A percentile compares a stretch with the other conserved stretches of the same genome.
Evolutionary conservation across 1,140 invertebrate species (phyloP).

Genomic region (Glossosoma conforme): DNA sequence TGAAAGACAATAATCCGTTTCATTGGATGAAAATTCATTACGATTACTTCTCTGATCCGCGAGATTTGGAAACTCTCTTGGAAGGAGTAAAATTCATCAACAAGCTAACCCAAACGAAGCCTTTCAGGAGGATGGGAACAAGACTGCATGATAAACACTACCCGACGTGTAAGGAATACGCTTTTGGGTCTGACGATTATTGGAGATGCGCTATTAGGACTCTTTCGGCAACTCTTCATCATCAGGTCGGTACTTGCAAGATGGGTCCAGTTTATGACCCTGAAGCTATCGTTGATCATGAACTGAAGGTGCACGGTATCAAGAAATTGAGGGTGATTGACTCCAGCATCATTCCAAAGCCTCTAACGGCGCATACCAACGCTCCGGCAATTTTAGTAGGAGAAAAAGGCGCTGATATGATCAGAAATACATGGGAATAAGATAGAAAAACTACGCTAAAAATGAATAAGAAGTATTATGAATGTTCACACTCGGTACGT

Average conservation of each 20-base stretch:
- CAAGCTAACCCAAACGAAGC: slow-evolving; percentile 31
- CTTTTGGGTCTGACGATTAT: slow-evolving; percentile 47
- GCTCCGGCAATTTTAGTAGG: slow-evolving; percentile 49
- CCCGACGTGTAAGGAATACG: slow-evolving; percentile 44
- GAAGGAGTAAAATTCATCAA: slow-evolving; percentile 36
- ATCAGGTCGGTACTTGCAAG: slow-evolving; percentile 55
- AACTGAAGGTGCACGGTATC: slow-evolving; percentile 47
- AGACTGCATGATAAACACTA: slow-evolving; percentile 39
- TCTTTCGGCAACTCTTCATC: slow-evolving; percentile 45
- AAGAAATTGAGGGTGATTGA: slow-evolving; percentile 41
- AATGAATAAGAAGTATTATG: no score
- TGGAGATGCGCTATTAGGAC: slow-evolving; percentile 45
- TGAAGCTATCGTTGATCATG: slow-evolving; percentile 53
- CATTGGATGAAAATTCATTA: slow-evolving; percentile 60
- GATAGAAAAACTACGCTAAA: neutral
- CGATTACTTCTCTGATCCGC: slow-evolving; percentile 26
- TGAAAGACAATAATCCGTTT: slow-evolving; percentile 66
- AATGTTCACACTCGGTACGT: no score
- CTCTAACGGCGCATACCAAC: slow-evolving; percentile 38
- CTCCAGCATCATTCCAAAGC: slow-evolving; percentile 40
- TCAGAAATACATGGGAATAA: slow-evolving; percentile 39
- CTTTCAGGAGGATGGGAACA: slow-evolving; percentile 37
- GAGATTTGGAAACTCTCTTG: slow-evolving; percentile 40
- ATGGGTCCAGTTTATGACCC: slow-evolving; percentile 54
- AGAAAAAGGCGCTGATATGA: slow-evolving; percentile 52